Base-by-base conservation (phyloP, 2,888 invertebrate genomes). In the Diadromus collaris region DNA sequence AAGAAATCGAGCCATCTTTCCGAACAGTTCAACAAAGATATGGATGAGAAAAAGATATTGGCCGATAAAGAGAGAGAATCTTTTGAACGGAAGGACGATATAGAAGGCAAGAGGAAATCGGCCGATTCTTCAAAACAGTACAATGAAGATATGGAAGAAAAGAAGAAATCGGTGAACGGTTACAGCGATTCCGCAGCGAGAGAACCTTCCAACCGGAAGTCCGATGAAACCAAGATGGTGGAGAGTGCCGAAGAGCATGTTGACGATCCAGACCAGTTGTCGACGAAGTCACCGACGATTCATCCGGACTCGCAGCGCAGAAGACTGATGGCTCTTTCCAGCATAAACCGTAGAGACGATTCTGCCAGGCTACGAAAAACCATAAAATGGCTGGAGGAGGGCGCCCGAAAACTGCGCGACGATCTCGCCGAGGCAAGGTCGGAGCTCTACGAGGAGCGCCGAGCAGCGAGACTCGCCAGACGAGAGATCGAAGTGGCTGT, bases 341-440 rank as follows among this genome's bases (percentile, higher is more conserved):
- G 56, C 27, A 64, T 60, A 34, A 78, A 63, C 64, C 72, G 80
- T 51, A 61, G 77, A 10, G 85, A 85, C 74, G 88, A 87, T 34
- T 76, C 84, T 16, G 68, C 80, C 1, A 83, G 87, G 41, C 80
- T 88, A 5, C 81, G 88, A 27, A 87, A 87, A 78, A 88, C 88
- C 5, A 88, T 89, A 63, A 86, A 87, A 70, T 89, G 89, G 88
- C 76, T 89, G 48, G 88, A 88, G 64, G 87, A 89, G 41, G 86
- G 86, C 29, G 85, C 86, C 13, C 81, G 86, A 48, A 84, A 83
- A 32, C 79, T 89, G 64, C 84, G 89, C 19, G 87, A 88, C 71
- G 87, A 89, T 56, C 81, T 89, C n/a, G 88, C 88, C 6, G 83
- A 81, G 19, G 84, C 83, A 1, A 83, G 89, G 38, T 81, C 86